Base-by-base conservation (phyloP, 2,888 invertebrate genomes). In the Campoplex capitator region DNA sequence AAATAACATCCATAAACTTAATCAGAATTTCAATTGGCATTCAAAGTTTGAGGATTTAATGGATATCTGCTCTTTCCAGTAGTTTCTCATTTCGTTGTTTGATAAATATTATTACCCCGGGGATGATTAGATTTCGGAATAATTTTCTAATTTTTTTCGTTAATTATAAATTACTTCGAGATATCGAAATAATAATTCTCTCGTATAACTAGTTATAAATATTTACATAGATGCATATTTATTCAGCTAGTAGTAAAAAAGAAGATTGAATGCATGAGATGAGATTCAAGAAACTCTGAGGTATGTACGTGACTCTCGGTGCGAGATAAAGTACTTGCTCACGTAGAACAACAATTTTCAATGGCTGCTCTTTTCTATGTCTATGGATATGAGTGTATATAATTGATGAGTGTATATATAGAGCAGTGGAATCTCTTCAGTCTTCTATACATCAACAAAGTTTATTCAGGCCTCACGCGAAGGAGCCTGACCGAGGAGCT, bases 391-490 rank as follows among this genome's bases (percentile, higher is more conserved):
- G 45, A 28, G 54, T n/a, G 62, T 32, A 35, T 71, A 38, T 80
- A 65, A 38, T n/a, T 23, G 32, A 28, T 65, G 65, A 35, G 35
- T 62, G 42, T 75, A 42, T 73, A 70, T 78, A 68, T 67, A 76
- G 45, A 65, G 80, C 18, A 67, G 54, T 42, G 32, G 38, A 54
- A 67, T 75, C 68, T 67, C 51, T 65, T 23, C 23, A 76, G 80
- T 62, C 42, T 76, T 80, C 62, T 48, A 77, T 56, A 79, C 11
- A 54, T 58, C 48, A 71, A 56, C 89, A 90, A 88, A 92, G 93
- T 93, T 93, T 93, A 93, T 93, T 93, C 93, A 91, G 90, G 88
- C 91, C 89, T 91, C 88, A 91, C 90, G 91, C 90, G 91, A 92
- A 89, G 90, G 88, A 91, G 90, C 85, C 88, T 89, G 45, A 54